Conservation (phyloP, 2,113 vertebrate genomes). For the Taurulus bubalis region DNA sequence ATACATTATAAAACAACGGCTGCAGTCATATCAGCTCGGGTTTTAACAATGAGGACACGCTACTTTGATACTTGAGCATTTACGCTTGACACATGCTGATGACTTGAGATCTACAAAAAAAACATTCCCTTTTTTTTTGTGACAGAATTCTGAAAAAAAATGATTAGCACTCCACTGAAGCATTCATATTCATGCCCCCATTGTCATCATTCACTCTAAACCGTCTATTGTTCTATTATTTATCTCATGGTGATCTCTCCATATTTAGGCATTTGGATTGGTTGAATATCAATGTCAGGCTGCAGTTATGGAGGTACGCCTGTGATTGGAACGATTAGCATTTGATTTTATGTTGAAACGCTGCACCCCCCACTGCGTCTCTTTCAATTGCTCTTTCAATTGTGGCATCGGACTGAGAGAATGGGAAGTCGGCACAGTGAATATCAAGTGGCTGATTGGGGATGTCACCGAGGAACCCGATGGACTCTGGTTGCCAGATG, state of each 20-base stretch:
- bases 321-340: conserved; percentile 74
- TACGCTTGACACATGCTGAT: conserved; percentile 11
- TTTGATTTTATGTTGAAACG: conserved; percentile 73
- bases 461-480: conserved; percentile 61
- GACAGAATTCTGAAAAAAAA: conserved; percentile 9
- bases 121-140: conserved; percentile 1
- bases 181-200: conserved; percentile 45
- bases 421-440: conserved; percentile 59
- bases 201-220: conserved; percentile 56
- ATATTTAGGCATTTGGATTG: conserved; percentile 65
- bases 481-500: conserved; percentile 70
- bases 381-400: conserved; percentile 19
- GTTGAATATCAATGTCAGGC: conserved; percentile 67
- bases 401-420: conserved; percentile 36
- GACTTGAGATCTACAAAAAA: not conserved
- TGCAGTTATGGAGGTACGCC: conserved; percentile 58
- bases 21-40: conserved; percentile 38
- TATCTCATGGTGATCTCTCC: conserved; percentile 48
- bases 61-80: not conserved
- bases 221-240: conserved; percentile 43
- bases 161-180: not conserved
- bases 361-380: not conserved
- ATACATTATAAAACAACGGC: conserved; percentile 43
- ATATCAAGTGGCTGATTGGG: conserved; percentile 76
- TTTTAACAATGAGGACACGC: conserved; percentile 32